phyloP scores from a whole-genome alignment of 2,888 invertebrate genomes.

The Carcina quercana region DNA sequence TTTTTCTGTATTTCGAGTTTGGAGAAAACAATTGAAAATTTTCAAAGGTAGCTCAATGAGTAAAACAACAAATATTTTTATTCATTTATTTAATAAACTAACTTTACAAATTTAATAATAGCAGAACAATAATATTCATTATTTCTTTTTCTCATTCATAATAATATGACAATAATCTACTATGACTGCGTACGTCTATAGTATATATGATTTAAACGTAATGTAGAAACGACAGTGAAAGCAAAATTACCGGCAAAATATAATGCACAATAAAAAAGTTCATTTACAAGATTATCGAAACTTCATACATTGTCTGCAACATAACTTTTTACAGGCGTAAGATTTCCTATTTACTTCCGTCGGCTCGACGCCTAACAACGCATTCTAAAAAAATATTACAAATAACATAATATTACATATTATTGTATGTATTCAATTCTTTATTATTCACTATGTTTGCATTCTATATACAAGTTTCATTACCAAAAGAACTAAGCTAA shows the following conservation, averaged over 20 bases:
- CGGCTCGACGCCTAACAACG: slow-evolving; percentile 31
- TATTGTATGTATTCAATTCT: slow-evolving; percentile 72
- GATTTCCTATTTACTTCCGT: slow-evolving; percentile 27
- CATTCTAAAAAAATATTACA: slow-evolving; percentile 60
- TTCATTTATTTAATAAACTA: slow-evolving; percentile 75
- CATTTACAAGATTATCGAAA: no score
- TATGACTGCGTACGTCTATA: slow-evolving; percentile 71
- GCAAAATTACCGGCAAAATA: slow-evolving; percentile 69
- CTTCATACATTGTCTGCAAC: slow-evolving; percentile 54
- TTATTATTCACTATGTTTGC: slow-evolving; percentile 61
- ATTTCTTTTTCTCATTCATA: slow-evolving; percentile 74
- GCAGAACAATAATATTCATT: slow-evolving; percentile 75
- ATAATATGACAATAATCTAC: slow-evolving; percentile 67
- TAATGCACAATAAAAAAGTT: slow-evolving; percentile 68
- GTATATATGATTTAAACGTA: slow-evolving; percentile 73
- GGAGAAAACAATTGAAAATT: no score
- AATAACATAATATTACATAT: slow-evolving; percentile 62
- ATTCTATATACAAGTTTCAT: slow-evolving; percentile 66
- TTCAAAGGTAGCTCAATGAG: no score
- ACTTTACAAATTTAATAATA: slow-evolving; percentile 76
- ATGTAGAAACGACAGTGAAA: slow-evolving; percentile 71
- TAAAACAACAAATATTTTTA: slow-evolving; percentile 58
- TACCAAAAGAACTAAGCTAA: slow-evolving; percentile 70
- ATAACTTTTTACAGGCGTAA: slow-evolving; percentile 41
- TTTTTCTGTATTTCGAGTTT: no score